phyloP scores from a whole-genome alignment of 2,797 vertebrate genomes.

The Buceros bicornis region DNA sequence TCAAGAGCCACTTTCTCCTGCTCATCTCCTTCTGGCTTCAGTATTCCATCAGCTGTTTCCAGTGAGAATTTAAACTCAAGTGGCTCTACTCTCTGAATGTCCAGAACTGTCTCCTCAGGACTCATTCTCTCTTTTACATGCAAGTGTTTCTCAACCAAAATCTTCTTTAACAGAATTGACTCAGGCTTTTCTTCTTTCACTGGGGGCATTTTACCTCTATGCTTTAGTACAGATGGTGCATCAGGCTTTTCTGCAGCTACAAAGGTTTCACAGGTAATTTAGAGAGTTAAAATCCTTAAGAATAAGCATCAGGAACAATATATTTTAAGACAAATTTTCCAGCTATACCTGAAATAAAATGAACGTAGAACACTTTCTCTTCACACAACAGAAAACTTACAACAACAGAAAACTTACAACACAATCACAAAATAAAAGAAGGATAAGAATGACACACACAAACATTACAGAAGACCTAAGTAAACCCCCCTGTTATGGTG shows the following conservation, averaged over 20 bases:
- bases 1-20: conserved; percentile 19
- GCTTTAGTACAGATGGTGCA: conserved; percentile 77
- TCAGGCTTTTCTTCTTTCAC: conserved; percentile 83
- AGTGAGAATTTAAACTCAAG: conserved; percentile 37
- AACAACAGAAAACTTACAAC: conserved; percentile 13
- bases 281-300: conserved; percentile 59
- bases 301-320: conserved; percentile 32
- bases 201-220: conserved; percentile 81
- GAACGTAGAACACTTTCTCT: neutral
- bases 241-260: conserved; percentile 81
- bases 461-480: neutral
- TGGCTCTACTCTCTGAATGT: neutral
- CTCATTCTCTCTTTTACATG: conserved; percentile 36
- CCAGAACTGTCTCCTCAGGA: neutral
- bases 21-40: conserved; percentile 73
- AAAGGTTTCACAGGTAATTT: conserved; percentile 83
- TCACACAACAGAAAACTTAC: conserved; percentile 19
- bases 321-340: conserved; percentile 58
- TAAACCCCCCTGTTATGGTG: neutral
- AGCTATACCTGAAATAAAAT: conserved; percentile 51
- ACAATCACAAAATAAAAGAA: neutral
- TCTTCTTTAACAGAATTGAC: conserved; percentile 82
- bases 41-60: conserved; percentile 60
- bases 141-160: conserved; percentile 28
- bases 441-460: neutral